Evolutionary conservation across 53 echinoderm and acorn worm genomes (phyloP).

Genomic region (Hippasteria phrygiana): DNA sequence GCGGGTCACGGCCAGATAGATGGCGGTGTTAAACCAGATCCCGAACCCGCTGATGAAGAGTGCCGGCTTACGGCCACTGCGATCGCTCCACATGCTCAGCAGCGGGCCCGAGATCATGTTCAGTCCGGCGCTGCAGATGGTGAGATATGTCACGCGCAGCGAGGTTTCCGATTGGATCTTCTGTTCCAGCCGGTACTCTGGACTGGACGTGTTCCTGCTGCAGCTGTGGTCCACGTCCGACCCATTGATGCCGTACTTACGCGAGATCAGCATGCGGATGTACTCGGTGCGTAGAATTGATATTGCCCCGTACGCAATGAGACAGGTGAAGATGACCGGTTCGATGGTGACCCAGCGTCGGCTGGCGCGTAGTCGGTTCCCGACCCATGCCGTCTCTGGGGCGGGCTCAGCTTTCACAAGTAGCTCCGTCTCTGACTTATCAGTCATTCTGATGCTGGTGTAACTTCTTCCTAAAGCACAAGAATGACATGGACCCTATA

Average conservation of each 20-base stretch:
- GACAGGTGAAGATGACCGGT: slow-evolving; percentile 75
- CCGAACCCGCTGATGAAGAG: slow-evolving; percentile 69
- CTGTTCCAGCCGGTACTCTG: slow-evolving; percentile 48
- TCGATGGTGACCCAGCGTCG: slow-evolving; percentile 85
- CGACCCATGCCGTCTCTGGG: not conserved
- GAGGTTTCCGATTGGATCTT: slow-evolving; percentile 71
- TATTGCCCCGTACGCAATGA: slow-evolving; percentile 72
- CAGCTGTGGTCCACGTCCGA: not conserved
- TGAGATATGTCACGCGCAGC: slow-evolving; percentile 69
- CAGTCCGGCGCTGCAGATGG: slow-evolving; percentile 52
- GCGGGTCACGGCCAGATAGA: slow-evolving; percentile 73
- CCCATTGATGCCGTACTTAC: slow-evolving; percentile 31
- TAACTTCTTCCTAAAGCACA: no score
- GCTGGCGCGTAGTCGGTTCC: slow-evolving; percentile 21
- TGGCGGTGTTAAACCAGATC: slow-evolving; percentile 46
- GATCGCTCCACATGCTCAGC: slow-evolving; percentile 82
- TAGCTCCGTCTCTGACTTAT: not conserved
- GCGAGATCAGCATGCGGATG: slow-evolving; percentile 60
- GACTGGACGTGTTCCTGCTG: slow-evolving; percentile 25
- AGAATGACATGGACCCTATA: no score
- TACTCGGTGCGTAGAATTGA: slow-evolving; percentile 77
- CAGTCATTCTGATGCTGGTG: not conserved
- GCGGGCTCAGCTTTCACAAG: not conserved
- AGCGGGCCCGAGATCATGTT: slow-evolving; percentile 74
- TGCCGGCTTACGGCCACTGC: slow-evolving; percentile 77